Conservation (phyloP, 2,797 vertebrate genomes). For the Echeneis naucrates region DNA sequence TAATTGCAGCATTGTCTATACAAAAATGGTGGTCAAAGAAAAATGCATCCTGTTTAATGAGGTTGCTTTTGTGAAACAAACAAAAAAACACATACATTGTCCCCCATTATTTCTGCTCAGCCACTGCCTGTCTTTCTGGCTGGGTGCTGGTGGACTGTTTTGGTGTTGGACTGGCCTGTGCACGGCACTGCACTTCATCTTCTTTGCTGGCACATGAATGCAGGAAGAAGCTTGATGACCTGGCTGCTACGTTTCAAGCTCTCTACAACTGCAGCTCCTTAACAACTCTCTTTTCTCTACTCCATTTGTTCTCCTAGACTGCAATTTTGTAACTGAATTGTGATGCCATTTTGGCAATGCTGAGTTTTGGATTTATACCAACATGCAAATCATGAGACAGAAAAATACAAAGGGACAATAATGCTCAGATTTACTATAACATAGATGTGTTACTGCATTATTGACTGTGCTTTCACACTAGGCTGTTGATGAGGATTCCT, state of each 20-base stretch:
- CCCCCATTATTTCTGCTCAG: background rate
- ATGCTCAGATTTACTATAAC: slow-evolving; percentile 27
- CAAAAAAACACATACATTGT: background rate
- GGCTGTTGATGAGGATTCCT: slow-evolving; percentile 8
- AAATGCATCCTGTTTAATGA: background rate
- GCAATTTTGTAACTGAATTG: slow-evolving; percentile 48
- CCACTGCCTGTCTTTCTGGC: background rate
- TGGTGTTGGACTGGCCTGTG: slow-evolving; percentile 24
- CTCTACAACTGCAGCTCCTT: slow-evolving; percentile 42
- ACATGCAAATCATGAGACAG: slow-evolving; percentile 20
- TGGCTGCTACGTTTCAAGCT: slow-evolving; percentile 47
- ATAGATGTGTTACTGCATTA: slow-evolving; percentile 17
- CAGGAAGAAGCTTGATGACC: slow-evolving; percentile 62
- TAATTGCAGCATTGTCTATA: background rate
- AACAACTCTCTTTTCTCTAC: slow-evolving; percentile 22
- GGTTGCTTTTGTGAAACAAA: background rate
- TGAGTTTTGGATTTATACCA: slow-evolving; percentile 26
- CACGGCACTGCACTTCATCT: slow-evolving; percentile 33
- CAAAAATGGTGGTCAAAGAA: background rate
- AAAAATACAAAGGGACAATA: background rate
- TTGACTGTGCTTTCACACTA: slow-evolving; percentile 1
- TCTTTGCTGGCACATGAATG: slow-evolving; percentile 68
- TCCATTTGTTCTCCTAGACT: slow-evolving; percentile 52
- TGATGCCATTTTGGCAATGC: slow-evolving; percentile 25
- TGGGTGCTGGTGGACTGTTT: slow-evolving; percentile 16